Base-by-base conservation (phyloP, 92 coral and sea anemone species). In the Muricea muricata region DNA sequence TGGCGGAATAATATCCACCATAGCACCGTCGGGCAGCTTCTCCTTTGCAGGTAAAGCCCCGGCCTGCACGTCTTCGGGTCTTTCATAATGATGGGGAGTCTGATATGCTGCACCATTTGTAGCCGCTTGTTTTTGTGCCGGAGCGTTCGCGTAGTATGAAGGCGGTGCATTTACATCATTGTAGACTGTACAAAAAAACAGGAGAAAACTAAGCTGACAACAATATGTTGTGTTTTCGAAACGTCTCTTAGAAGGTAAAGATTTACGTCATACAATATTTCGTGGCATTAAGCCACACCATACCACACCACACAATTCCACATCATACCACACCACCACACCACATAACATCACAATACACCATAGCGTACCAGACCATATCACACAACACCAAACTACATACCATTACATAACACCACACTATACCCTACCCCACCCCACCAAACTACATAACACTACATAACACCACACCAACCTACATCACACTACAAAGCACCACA, bases 231-330 rank as follows among this genome's bases (percentile, higher is more conserved):
- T n/a, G n/a, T n/a, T n/a, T n/a, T n/a, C n/a, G n/a, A n/a, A n/a
- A n/a, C n/a, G n/a, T n/a, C n/a, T n/a, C n/a, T n/a, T n/a, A n/a
- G n/a, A n/a, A n/a, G n/a, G n/a, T n/a, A n/a, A n/a, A n/a, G n/a
- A n/a, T n/a, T n/a, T n/a, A n/a, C n/a, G n/a, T n/a, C n/a, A n/a
- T n/a, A n/a, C n/a, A n/a, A n/a, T n/a, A n/a, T n/a, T n/a, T n/a
- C n/a, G n/a, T n/a, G n/a, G n/a, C n/a, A 70, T 52, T 2, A 39
- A 34, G 6, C 76, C 76, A 70, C 20, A 70, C 76, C 76, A 70
- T 70, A 17, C 76, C 76, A 70, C 20, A 37, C 76, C 25, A 70
- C 39, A 70, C 76, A 48, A 70, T 37, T 9, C 76, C 29, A 70
- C 1, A 70, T 0, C 76, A 70, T 31, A 25, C 73, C 73, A 66